Percentiles rank a stretch among this genome's conserved stretches.
These are phyloP conservation scores for Cyrtodaria siliqua DNA, from an alignment of 2,888 invertebrate genomes.

Conservation along the genomic window DNA sequence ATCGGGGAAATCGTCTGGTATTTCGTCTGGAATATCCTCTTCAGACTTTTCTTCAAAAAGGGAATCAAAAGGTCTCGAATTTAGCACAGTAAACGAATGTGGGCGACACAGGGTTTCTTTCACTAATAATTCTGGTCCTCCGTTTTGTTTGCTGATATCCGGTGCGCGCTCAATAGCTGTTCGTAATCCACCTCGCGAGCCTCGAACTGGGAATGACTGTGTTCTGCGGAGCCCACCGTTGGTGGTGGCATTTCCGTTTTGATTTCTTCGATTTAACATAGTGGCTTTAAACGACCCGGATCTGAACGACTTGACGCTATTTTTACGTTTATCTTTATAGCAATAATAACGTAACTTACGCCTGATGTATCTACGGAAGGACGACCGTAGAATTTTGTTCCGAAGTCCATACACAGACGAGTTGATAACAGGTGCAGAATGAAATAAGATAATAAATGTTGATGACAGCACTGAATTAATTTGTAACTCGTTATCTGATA, in stretches of 20 bases:
- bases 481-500: constrained; percentile 50
- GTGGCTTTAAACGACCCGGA: constrained; percentile 63
- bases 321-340: constrained; percentile 74
- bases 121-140: constrained; percentile 20
- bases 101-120: constrained; percentile 56
- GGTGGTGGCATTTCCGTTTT: constrained; percentile 29
- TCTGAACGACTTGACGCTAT: constrained; percentile 70
- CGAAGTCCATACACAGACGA: constrained; percentile 80
- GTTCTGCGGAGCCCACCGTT: constrained; percentile 39
- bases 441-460: constrained; percentile 75
- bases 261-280: constrained; percentile 27
- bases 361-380: constrained; percentile 75
- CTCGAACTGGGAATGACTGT: constrained; percentile 63
- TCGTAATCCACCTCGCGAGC: constrained; percentile 13
- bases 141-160: constrained; percentile 29
- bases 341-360: constrained; percentile 74
- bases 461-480: constrained; percentile 68
- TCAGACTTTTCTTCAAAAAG: not conserved
- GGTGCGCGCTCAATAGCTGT: no score
- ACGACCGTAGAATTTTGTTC: constrained; percentile 78
- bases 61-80: constrained; percentile 12
- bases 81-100: constrained; percentile 70
- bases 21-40: constrained; percentile 15
- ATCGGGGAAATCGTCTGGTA: constrained; percentile 33
- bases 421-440: constrained; percentile 78